Evolutionary conservation across 2,797 vertebrate species (phyloP).

Genomic region (Menidia menidia): DNA sequence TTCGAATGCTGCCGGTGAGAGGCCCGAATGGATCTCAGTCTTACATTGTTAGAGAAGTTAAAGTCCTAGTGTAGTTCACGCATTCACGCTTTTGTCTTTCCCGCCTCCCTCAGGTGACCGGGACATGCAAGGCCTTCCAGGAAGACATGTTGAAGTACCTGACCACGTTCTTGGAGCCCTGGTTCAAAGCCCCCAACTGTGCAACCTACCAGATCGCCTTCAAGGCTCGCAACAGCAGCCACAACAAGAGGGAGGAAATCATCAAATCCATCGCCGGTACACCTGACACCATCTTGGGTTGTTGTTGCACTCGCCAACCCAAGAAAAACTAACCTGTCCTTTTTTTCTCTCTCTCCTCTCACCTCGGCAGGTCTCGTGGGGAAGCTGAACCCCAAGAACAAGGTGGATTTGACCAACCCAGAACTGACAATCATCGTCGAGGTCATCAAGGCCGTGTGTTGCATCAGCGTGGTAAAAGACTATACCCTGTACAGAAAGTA

Average conservation of each 20-base stretch:
- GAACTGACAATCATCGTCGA: slow-evolving; percentile 93
- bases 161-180: slow-evolving; percentile 89
- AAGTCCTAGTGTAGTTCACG: too few species aligned
- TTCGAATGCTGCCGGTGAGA: slow-evolving; percentile 92
- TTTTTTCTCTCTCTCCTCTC: not conserved
- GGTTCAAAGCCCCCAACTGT: slow-evolving; percentile 92
- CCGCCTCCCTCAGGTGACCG: slow-evolving; percentile 75
- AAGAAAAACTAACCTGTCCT: not conserved
- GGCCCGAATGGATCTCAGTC: not conserved
- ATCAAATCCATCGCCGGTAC: slow-evolving; percentile 93
- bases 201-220: slow-evolving; percentile 93
- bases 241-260: slow-evolving; percentile 92
- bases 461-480: slow-evolving; percentile 93
- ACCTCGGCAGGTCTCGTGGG: slow-evolving; percentile 86
- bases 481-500: slow-evolving; percentile 93
- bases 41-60: too few species aligned
- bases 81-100: not conserved
- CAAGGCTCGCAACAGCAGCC: slow-evolving; percentile 95
- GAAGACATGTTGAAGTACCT: slow-evolving; percentile 94
- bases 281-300: not conserved
- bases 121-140: slow-evolving; percentile 93
- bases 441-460: slow-evolving; percentile 94
- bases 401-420: slow-evolving; percentile 92
- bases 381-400: slow-evolving; percentile 93
- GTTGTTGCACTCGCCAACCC: not conserved